These are phyloP conservation scores for Eristalis intricaria DNA, from an alignment of 2,888 invertebrate species.

Conservation along the genomic window DNA sequence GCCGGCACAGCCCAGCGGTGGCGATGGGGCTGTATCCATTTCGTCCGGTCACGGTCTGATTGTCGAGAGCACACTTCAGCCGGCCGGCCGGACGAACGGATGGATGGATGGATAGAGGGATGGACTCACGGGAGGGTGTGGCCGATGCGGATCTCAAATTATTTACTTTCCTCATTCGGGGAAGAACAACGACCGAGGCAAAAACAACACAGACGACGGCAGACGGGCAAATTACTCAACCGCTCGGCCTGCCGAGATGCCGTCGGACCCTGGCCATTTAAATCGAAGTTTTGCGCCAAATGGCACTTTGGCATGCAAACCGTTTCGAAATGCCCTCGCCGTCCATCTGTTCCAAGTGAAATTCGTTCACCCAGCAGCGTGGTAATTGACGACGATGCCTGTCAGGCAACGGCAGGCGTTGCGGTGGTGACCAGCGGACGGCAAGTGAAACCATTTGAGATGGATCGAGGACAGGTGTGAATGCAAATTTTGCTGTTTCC, in stretches of 20 bases:
- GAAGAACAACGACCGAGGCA: neutral
- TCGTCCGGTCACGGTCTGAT: slow-evolving; percentile 33
- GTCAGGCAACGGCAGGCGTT: neutral
- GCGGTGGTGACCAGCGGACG: neutral
- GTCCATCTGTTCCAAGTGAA: slow-evolving; percentile 23
- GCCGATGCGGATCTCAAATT: neutral
- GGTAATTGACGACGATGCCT: slow-evolving; percentile 34
- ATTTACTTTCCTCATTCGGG: slow-evolving; percentile 19
- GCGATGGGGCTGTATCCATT: neutral
- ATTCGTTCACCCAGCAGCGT: neutral
- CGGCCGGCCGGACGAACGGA: neutral
- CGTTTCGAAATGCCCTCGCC: neutral
- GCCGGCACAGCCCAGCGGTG: neutral
- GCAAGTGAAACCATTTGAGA: slow-evolving; percentile 7
- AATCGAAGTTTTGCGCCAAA: slow-evolving; percentile 29
- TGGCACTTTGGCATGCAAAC: slow-evolving; percentile 25
- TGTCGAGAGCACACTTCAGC: slow-evolving; percentile 13
- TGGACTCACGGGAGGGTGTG: neutral
- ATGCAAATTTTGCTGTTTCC: slow-evolving; percentile 25
- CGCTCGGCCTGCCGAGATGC: neutral
- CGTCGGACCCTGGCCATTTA: neutral
- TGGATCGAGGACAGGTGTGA: slow-evolving; percentile 11
- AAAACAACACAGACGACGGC: neutral
- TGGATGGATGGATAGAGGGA: no score
- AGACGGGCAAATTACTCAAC: slow-evolving; percentile 17